Conservation (phyloP, 2,797 vertebrate genomes). For the Morelia viridis region DNA sequence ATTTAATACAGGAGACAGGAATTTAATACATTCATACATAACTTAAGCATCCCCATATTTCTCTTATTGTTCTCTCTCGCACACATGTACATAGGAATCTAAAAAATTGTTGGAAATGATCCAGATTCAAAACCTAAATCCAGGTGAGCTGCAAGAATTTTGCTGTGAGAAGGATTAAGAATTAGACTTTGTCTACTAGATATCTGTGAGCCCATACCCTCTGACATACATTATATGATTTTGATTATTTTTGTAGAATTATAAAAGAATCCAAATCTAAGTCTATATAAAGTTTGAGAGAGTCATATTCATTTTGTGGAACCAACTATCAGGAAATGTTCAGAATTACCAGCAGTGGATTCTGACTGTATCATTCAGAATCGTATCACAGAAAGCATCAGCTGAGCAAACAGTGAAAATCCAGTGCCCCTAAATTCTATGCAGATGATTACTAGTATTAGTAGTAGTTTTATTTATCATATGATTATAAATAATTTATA, state of each 20-base stretch:
- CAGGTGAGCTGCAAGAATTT: not conserved
- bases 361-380: not conserved
- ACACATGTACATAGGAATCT: not conserved
- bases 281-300: not conserved
- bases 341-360: not conserved
- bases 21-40: not conserved
- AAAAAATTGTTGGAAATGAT: not conserved
- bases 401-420: not conserved
- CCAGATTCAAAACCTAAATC: not conserved
- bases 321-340: not conserved
- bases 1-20: not conserved
- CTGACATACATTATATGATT: not conserved
- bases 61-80: not conserved
- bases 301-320: not conserved
- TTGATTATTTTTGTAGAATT: not conserved
- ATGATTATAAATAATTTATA: not conserved
- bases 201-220: not conserved
- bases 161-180: not conserved
- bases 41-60: not conserved
- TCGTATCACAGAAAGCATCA: not conserved
- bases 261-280: not conserved
- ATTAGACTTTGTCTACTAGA: not conserved
- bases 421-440: not conserved
- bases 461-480: not conserved
- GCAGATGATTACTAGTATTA: not conserved